phyloP scores from a whole-genome alignment of 2,113 vertebrate genomes.

The Marmota monax region DNA sequence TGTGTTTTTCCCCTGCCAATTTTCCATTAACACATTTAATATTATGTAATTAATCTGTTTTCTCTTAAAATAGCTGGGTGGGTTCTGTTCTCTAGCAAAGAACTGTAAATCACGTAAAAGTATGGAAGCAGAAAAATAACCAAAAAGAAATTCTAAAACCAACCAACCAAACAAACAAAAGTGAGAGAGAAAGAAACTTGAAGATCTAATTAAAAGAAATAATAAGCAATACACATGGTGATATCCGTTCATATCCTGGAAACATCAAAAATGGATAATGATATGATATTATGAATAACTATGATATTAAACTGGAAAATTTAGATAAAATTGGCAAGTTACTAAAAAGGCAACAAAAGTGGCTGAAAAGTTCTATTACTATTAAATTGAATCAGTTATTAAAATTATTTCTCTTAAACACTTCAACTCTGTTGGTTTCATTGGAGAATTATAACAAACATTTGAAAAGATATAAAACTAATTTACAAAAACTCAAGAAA shows the following conservation, averaged over 20 bases:
- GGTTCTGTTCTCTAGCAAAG: neutral
- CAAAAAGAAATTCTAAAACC: neutral
- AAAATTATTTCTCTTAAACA: slow-evolving; percentile 28
- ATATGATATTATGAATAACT: slow-evolving; percentile 1
- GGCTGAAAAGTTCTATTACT: neutral
- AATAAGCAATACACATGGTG: neutral
- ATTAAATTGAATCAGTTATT: neutral
- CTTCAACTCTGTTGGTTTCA: neutral
- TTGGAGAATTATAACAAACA: slow-evolving; percentile 21
- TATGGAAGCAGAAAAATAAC: neutral
- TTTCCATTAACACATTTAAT: neutral
- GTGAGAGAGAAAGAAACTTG: neutral
- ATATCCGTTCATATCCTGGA: neutral
- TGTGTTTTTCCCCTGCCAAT: neutral
- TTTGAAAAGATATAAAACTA: neutral
- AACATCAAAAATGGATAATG: neutral
- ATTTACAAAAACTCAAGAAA: neutral
- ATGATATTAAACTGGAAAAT: neutral
- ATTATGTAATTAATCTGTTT: neutral
- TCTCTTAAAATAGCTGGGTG: neutral
- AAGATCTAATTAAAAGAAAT: slow-evolving; percentile 35
- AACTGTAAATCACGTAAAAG: neutral
- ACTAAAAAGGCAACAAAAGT: neutral
- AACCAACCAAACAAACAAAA: neutral
- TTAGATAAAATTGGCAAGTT: neutral